Percentiles rank a stretch among this genome's conserved stretches.
Conservation (phyloP, 2,888 invertebrate genomes). For the Ophion ventricosus region DNA sequence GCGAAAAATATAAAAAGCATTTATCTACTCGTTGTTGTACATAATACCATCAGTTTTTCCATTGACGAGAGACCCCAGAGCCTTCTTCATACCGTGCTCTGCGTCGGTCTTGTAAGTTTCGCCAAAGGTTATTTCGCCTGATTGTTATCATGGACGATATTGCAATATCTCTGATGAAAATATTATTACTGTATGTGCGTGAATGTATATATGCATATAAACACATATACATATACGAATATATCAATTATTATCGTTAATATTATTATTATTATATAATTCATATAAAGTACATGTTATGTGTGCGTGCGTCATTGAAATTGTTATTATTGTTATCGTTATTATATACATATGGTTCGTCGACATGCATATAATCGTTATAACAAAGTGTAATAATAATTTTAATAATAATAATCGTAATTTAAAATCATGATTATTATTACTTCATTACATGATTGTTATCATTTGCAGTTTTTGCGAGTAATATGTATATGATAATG, state of each 20-base stretch:
- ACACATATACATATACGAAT: neutral
- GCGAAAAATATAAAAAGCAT: constrained; percentile 73
- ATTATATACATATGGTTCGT: neutral
- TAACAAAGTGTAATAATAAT: neutral
- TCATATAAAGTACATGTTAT: neutral
- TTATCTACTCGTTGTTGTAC: constrained; percentile 71
- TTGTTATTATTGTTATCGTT: neutral
- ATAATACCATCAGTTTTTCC: constrained; percentile 73
- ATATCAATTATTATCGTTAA: neutral
- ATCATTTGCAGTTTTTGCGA: neutral
- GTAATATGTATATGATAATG: neutral
- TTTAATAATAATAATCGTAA: neutral
- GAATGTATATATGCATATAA: neutral
- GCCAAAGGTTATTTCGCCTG: constrained; percentile 59
- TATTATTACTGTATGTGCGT: constrained; percentile 5
- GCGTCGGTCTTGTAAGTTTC: constrained; percentile 58
- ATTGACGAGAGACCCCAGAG: constrained; percentile 69
- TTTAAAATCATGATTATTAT: neutral
- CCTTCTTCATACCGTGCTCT: constrained; percentile 56
- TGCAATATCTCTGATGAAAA: constrained; percentile 19
- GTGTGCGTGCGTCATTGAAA: neutral
- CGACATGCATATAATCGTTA: neutral
- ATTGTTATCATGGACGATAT: constrained; percentile 30
- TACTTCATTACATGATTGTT: no score
- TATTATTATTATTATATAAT: neutral